Evolutionary conservation across 1,140 invertebrate genomes (phyloP).

Genomic region (Euschistus heros): DNA sequence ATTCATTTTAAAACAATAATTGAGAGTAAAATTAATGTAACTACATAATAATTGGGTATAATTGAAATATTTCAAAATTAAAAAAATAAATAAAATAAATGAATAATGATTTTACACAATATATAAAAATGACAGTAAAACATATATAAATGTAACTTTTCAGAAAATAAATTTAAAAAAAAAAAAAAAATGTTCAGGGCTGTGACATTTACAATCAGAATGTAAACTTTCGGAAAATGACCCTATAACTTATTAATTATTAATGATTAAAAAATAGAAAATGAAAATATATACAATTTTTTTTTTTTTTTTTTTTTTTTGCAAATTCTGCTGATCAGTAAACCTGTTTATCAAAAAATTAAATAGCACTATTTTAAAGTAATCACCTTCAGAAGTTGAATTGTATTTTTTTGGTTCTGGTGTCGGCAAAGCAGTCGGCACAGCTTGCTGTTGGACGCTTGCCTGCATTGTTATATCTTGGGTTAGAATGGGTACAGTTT

Average conservation of each 20-base stretch:
- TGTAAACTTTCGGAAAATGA: no score
- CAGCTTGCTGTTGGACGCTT: not conserved
- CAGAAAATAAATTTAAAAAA: not conserved
- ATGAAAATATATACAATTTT: not conserved
- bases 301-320: not conserved
- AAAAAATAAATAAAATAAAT: slow-evolving; percentile 7
- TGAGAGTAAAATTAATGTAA: not conserved
- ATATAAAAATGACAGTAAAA: not conserved
- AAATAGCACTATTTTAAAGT: not conserved
- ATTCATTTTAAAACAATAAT: slow-evolving; percentile 9
- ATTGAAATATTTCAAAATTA: not conserved
- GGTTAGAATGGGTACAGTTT: not conserved
- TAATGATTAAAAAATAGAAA: not conserved
- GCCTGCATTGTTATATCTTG: slow-evolving; percentile 6
- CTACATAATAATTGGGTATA: no score
- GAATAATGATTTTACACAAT: not conserved
- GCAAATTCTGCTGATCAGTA: not conserved
- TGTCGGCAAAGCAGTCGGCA: not conserved
- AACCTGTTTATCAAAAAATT: not conserved
- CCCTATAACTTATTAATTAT: not conserved
- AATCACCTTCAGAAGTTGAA: not conserved
- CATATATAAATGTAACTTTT: not conserved
- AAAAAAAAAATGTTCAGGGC: no score
- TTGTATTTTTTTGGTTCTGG: not conserved
- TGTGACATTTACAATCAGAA: no score